Conservation (phyloP, 2,113 vertebrate genomes). For the Phocoena sinus region DNA sequence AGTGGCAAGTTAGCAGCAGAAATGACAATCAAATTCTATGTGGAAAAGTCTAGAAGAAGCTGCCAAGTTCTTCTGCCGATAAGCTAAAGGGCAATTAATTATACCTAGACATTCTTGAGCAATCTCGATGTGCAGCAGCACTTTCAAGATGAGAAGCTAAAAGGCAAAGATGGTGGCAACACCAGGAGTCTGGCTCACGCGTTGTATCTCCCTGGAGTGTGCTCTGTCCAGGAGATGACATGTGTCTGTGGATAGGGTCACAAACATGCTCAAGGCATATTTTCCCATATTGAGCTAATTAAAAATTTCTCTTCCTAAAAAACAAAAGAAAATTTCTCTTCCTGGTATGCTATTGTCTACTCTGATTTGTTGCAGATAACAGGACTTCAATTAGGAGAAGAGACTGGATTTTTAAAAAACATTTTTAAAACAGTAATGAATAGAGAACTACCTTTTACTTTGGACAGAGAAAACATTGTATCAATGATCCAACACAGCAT, state of each 20-base stretch:
- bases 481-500: neutral
- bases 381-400: neutral
- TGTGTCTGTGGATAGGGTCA: neutral
- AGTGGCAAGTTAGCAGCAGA: neutral
- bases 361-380: neutral
- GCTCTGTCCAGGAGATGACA: neutral
- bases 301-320: neutral
- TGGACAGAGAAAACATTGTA: neutral
- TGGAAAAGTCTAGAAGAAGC: neutral
- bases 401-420: neutral
- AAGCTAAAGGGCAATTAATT: neutral
- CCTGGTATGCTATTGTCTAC: neutral
- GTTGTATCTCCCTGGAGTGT: accelerated
- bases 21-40: neutral
- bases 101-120: neutral
- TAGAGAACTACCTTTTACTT: neutral
- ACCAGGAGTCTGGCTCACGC: neutral
- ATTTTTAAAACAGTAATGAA: neutral
- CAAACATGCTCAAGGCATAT: neutral
- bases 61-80: neutral
- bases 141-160: neutral
- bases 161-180: neutral
- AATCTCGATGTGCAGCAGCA: neutral
- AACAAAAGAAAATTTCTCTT: neutral
- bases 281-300: neutral